Evolutionary conservation across 2,888 invertebrate genomes (phyloP).

Genomic region (Gortyna flavago): DNA sequence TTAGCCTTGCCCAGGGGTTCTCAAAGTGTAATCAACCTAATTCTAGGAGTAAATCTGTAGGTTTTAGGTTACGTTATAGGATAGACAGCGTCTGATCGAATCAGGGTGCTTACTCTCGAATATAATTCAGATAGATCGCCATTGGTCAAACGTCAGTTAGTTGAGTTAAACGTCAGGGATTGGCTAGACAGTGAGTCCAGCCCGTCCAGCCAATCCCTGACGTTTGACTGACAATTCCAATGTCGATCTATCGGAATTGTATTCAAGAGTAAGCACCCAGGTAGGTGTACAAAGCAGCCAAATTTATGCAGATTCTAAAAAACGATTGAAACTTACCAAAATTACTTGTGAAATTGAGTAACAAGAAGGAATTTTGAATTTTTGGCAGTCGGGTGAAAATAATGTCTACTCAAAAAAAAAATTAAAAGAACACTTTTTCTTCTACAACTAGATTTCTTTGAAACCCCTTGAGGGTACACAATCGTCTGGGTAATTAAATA

Average conservation of each 20-base stretch:
- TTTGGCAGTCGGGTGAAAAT: neutral
- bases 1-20: constrained; percentile 22
- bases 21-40: constrained; percentile 12
- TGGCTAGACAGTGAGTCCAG: too few relatives aligned
- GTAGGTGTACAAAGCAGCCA: neutral
- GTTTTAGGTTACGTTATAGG: neutral
- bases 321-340: neutral
- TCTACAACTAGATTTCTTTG: neutral
- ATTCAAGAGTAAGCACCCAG: too few relatives aligned
- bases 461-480: neutral
- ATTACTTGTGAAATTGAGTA: too few relatives aligned
- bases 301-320: neutral
- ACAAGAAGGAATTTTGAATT: too few relatives aligned
- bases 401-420: neutral
- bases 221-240: too few relatives aligned
- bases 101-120: too few relatives aligned
- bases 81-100: neutral
- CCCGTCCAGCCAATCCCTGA: too few relatives aligned
- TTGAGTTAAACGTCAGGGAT: too few relatives aligned
- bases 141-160: too few relatives aligned
- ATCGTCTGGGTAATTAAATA: neutral
- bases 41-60: neutral
- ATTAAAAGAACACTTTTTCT: neutral
- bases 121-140: too few relatives aligned
- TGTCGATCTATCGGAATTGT: too few relatives aligned